Base-by-base conservation (phyloP, 2,888 invertebrate species). In the Brenthis ino region DNA sequence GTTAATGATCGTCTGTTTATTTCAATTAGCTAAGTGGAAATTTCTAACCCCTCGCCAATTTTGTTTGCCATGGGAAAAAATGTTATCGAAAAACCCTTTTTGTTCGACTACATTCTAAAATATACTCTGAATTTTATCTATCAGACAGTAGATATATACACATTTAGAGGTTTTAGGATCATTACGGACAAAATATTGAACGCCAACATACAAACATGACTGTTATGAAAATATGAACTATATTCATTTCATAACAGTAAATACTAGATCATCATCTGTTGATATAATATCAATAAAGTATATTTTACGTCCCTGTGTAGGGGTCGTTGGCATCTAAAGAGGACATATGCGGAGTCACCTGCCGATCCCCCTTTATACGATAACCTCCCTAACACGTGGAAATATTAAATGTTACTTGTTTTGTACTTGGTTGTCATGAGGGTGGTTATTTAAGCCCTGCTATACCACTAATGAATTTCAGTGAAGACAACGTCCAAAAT, bases 361-460 rank as follows among this genome's bases (percentile, higher is more conserved):
- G 92, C 85, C 79, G 76, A 78, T 82, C 86, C 86, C 85, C 85
- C 77, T 73, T 74, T 75, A 77, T 74, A 73, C 76, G 71, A 74
- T 79, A 79, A 75, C 79, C 81, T 84, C 85, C 86, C 77, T 80
- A 74, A 72, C 75, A 80, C 82, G 79, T 82, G 84, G 85, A 86
- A 86, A 87, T 89, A 90, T 90, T 89, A 88, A 91, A 89, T 91
- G 88, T 90, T 89, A 89, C 89, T 85, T 85, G 88, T 85, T 83
- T 81, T 81, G 82, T 84, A 85, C 83, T 68, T 68, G 71, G 65
- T 66, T 70, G 68, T 72, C 68, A 68, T 68, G 68, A 64, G 70
- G 70, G 70, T 63, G 63, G 68, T 68, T 71, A 68, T 69, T 69
- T 67, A 69, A 72, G 65, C 64, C 56, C 57, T 57, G 51, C 56